Base-by-base conservation (phyloP, 2,113 vertebrate genomes). In the Oryzias melastigma region DNA sequence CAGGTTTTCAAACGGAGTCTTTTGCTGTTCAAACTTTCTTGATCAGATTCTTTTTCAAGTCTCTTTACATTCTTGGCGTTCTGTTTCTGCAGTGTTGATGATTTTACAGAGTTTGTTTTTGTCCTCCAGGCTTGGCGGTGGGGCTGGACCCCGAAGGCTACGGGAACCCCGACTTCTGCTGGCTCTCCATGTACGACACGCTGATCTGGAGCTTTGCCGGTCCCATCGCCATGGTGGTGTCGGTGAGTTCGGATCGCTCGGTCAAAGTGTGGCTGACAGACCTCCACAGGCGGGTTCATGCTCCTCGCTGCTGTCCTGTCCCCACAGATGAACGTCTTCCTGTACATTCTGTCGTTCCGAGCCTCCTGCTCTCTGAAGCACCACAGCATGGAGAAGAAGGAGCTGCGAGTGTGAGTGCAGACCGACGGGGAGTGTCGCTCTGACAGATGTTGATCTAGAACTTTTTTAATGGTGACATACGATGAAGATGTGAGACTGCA, bases 161-260 rank as follows among this genome's bases (percentile, higher is more conserved):
- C 0, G 95, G 95, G 15, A 98, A 96, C 87, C 93, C 95, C 0
- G 96, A 98, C 72, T 98, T 96, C 91, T 98, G 96, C 70, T 98
- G 96, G 96, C 88, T 98, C 44, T 95, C 96, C 17, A 84, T 98
- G 78, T 94, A 96, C 0, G 96, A 98, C 73, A 95, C 92, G 0
- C 90, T 98, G 44, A 93, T 98, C 70, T 98, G 96, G 96, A 98
- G 96, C 75, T 92, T 98, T 4, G 95, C 93, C 0, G 96, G 95
- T 42, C 96, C 96, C 6, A 92, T 94, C 27, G 90, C 91, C 50
- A 87, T 92, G 0, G 93, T 91, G 0, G 90, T 95, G 16, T 93
- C 94, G 15, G 96, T 98, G 82, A 78, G 94, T 91, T 2, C 18
- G 49, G 25, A 25, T 17, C 4, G 17, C 14, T 2, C 43, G 17